phyloP scores from a whole-genome alignment of 2,113 vertebrate genomes.

The Anolis carolinensis region DNA sequence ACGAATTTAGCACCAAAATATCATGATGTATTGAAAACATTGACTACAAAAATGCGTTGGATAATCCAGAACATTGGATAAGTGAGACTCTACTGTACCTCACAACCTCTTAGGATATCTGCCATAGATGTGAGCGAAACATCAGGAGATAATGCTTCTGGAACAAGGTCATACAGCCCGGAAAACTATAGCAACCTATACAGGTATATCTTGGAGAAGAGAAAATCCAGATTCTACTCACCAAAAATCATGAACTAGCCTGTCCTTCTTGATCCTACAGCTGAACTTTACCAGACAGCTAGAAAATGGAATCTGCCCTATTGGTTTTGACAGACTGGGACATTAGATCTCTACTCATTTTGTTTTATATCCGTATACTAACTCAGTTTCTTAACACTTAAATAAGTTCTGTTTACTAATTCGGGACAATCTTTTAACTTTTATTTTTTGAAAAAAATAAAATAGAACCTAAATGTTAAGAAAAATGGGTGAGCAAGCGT shows the following conservation, averaged over 20 bases:
- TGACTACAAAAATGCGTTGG: too few species aligned
- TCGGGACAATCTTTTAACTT: background rate
- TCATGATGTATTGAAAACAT: too few species aligned
- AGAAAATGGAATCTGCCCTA: background rate
- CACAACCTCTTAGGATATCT: too few species aligned
- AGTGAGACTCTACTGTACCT: too few species aligned
- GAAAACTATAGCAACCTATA: too few species aligned
- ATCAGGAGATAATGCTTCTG: too few species aligned
- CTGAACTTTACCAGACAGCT: background rate
- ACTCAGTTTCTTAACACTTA: background rate
- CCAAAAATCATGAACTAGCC: conserved; percentile 42
- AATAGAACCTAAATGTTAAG: too few species aligned
- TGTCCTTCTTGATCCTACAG: background rate
- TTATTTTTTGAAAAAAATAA: background rate
- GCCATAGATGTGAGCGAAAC: too few species aligned
- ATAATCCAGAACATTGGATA: too few species aligned
- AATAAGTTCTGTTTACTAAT: background rate
- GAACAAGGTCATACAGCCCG: too few species aligned
- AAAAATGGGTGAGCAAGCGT: background rate
- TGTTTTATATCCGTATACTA: background rate
- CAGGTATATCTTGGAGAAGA: too few species aligned
- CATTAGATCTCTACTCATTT: background rate
- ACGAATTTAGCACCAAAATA: too few species aligned
- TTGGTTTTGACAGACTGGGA: background rate
- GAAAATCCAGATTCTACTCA: conserved; percentile 64